Evolutionary conservation across 1,140 invertebrate species (phyloP).

Genomic region (Thaumatotibia leucotreta): DNA sequence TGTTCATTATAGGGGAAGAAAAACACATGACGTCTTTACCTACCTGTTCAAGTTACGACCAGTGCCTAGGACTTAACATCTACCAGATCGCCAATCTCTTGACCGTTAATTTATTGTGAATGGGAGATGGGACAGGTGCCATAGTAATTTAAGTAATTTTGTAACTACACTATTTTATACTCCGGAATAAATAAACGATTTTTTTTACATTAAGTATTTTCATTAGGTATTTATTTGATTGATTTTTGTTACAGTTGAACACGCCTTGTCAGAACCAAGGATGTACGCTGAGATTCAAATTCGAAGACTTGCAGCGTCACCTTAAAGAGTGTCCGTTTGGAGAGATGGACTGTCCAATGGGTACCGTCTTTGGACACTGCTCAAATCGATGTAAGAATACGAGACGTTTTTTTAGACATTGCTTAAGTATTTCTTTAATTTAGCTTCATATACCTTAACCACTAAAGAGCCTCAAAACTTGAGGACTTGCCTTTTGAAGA

Average conservation of each 20-base stretch:
- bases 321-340: slow-evolving; percentile 1
- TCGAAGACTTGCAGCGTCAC: background rate
- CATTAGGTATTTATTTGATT: background rate
- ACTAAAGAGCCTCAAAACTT: too few relatives aligned
- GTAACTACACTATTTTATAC: too few relatives aligned
- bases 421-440: too few relatives aligned
- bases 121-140: too few relatives aligned
- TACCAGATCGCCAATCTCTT: slow-evolving; percentile 28
- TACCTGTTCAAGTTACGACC: slow-evolving; percentile 24
- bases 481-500: too few relatives aligned
- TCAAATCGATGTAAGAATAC: background rate
- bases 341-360: background rate
- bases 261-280: background rate
- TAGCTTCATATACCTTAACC: too few relatives aligned
- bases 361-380: background rate
- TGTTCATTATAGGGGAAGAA: too few relatives aligned
- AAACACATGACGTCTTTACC: slow-evolving; percentile 2
- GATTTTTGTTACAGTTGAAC: background rate
- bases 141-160: too few relatives aligned
- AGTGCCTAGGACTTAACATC: slow-evolving; percentile 25
- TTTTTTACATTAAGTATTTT: too few relatives aligned
- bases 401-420: background rate
- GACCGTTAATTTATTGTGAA: too few relatives aligned
- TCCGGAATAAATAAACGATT: too few relatives aligned
- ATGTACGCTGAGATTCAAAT: background rate